Base-by-base conservation (phyloP, 2,888 invertebrate species). In the Hypomecis punctinalis region DNA sequence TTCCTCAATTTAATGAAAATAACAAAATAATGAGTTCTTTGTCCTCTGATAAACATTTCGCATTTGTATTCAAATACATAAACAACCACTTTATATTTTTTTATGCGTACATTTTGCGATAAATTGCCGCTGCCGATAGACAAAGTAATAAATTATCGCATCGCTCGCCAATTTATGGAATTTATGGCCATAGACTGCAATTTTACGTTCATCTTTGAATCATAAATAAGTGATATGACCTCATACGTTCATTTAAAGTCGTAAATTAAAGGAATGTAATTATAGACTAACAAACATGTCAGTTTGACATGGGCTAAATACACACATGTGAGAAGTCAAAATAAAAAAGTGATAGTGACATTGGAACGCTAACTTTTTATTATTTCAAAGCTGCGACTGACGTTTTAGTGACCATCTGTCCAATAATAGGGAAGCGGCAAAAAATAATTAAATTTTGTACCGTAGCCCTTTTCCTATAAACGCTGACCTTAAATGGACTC, bases 401-500 rank as follows among this genome's bases (percentile, higher is more conserved):
- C n/a, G 39, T 63, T 58, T 63, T 68, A 53, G 51, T 64, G 66
- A 68, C 79, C 87, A 87, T 84, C 85, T 86, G 85, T 85, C 80
- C 69, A 74, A 81, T 85, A 84, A 84, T 85, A 78, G 81, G 69
- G 71, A 73, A 68, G 71, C 78, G 70, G 79, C 74, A 82, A 85
- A 85, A 86, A 83, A 84, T 76, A 74, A 79, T 74, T 80, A 79
- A 79, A 85, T 80, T 81, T 81, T 75, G 76, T 83, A 80, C 78
- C 74, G 67, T 69, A 68, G 72, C 76, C 82, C 81, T 80, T 80
- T 81, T 76, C 42, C 76, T 74, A 76, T 81, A 81, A 83, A 80
- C 75, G 63, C 73, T 82, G 82, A 82, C 90, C 90, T 86, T 90
- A 90, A 85, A 88, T 81, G 87, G 86, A 82, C 79, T 76, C 81